Conservation (phyloP, 1,140 invertebrate genomes). For the Amyelois transitella region DNA sequence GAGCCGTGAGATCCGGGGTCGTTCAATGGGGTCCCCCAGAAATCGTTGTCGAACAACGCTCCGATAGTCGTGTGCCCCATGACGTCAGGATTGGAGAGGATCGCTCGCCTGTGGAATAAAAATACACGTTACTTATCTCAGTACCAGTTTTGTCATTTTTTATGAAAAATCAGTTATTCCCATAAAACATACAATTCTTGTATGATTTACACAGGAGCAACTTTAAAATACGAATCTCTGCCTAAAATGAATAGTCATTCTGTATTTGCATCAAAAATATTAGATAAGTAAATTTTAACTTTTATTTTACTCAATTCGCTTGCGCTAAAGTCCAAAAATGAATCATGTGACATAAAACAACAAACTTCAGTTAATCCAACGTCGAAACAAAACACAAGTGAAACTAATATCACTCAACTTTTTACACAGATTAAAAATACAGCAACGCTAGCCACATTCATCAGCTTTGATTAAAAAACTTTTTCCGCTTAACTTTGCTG, state of each 20-base stretch:
- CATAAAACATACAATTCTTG: too few species aligned
- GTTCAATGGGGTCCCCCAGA: conserved; percentile 92
- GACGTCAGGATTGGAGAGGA: conserved; percentile 90
- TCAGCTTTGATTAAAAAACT: conserved; percentile 47
- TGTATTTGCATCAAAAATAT: too few species aligned
- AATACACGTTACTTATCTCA: too few species aligned
- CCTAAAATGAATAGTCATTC: too few species aligned
- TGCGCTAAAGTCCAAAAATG: background rate
- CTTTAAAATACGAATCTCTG: too few species aligned
- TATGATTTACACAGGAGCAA: too few species aligned
- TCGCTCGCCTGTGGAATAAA: conserved; percentile 86
- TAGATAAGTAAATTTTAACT: too few species aligned
- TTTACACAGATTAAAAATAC: conserved; percentile 7
- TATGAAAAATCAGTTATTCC: too few species aligned
- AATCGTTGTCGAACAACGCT: conserved; percentile 87
- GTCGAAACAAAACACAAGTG: background rate
- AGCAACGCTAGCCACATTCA: conserved; percentile 25
- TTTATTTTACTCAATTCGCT: too few species aligned
- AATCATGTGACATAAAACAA: background rate
- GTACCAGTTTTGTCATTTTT: too few species aligned
- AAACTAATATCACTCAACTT: conserved; percentile 1
- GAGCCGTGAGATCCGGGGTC: conserved; percentile 94
- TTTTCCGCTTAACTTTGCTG: conserved; percentile 24
- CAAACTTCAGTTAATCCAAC: background rate
- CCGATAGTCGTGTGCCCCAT: conserved; percentile 84